A percentile compares a stretch with the other conserved stretches of the same genome.
Evolutionary conservation across 1,140 invertebrate species (phyloP).

Genomic region (Drosophila miranda): DNA sequence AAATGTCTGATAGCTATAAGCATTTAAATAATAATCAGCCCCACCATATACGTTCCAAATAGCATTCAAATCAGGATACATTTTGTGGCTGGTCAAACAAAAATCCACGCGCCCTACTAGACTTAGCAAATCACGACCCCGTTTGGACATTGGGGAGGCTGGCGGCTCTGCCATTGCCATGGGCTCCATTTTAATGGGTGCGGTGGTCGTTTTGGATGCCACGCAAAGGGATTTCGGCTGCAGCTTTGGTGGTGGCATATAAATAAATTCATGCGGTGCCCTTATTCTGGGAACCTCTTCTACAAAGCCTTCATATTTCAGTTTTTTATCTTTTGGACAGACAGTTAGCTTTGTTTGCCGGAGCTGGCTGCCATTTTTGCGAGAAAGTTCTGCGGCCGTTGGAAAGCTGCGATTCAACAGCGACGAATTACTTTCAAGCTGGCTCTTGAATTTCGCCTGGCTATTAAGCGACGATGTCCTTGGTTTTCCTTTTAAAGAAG

Average conservation of each 20-base stretch:
- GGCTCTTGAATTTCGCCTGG: conserved; percentile 48
- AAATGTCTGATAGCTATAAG: neutral
- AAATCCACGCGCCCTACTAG: conserved; percentile 68
- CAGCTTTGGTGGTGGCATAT: conserved; percentile 37
- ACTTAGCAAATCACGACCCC: conserved; percentile 44
- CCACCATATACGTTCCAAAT: conserved; percentile 75
- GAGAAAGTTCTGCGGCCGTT: conserved; percentile 39
- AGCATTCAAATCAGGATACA: conserved; percentile 57
- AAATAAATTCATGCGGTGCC: conserved; percentile 48
- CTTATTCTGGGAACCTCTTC: conserved; percentile 22
- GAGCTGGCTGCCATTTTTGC: conserved; percentile 48
- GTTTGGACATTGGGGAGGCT: conserved; percentile 26
- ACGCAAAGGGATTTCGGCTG: neutral
- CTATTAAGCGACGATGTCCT: conserved; percentile 22
- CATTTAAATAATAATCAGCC: neutral
- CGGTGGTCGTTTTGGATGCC: neutral
- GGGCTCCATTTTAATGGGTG: conserved; percentile 21
- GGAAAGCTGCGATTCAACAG: conserved; percentile 47
- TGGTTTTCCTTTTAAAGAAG: conserved; percentile 12
- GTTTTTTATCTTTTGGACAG: conserved; percentile 53
- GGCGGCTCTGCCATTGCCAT: conserved; percentile 2
- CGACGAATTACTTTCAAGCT: conserved; percentile 16
- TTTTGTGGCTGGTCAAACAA: conserved; percentile 63
- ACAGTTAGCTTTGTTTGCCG: conserved; percentile 61
- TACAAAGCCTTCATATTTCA: conserved; percentile 59